Percentiles rank a stretch among this genome's conserved stretches.
These are phyloP conservation scores for Euleptes europaea DNA, from an alignment of 2,113 vertebrate genomes.

Conservation along the genomic window DNA sequence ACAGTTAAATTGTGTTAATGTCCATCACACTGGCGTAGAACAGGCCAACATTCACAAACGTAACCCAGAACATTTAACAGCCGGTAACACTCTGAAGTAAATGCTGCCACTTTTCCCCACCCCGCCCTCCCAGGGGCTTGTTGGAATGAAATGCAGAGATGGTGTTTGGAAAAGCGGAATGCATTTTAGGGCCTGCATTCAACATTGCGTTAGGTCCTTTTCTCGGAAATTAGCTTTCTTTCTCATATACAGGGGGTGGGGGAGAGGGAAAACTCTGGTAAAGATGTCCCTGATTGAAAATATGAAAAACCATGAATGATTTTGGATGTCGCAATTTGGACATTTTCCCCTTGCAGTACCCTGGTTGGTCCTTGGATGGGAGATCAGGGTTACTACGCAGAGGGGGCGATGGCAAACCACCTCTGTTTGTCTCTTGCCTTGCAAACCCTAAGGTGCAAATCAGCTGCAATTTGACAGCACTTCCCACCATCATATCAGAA, in stretches of 20 bases:
- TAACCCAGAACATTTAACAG: constrained; percentile 66
- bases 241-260: background rate
- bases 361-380: too few species aligned
- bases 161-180: background rate
- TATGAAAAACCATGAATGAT: background rate
- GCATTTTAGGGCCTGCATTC: background rate
- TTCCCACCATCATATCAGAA: too few species aligned
- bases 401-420: too few species aligned
- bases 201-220: background rate
- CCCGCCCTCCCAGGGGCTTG: rapidly evolving
- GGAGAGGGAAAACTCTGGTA: background rate
- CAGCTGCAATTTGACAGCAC: too few species aligned
- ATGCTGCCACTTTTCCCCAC: background rate
- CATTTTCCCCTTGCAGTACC: too few species aligned
- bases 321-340: too few species aligned
- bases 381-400: too few species aligned
- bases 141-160: background rate
- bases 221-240: background rate
- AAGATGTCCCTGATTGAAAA: background rate
- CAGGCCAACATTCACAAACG: constrained; percentile 74
- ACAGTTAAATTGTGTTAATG: constrained; percentile 70
- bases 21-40: constrained; percentile 69
- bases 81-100: constrained; percentile 55
- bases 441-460: too few species aligned
- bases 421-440: too few species aligned